A percentile compares a stretch with the other conserved stretches of the same genome.
Conservation (phyloP, 2,888 invertebrate genomes). For the Polia nebulosa region DNA sequence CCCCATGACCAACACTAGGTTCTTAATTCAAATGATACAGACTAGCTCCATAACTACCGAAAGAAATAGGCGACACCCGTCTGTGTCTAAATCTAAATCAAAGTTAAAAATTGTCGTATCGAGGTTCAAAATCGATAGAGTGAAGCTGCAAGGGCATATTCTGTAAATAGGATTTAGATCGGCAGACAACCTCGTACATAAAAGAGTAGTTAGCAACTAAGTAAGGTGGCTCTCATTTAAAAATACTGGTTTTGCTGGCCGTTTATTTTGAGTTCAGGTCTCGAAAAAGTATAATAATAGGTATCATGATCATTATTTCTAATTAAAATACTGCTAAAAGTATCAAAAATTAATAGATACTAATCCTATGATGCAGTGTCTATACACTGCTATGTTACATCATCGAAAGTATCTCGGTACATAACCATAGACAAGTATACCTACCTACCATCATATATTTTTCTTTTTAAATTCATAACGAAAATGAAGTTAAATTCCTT, state of each 20-base stretch:
- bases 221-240: neutral
- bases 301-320: constrained; percentile 7
- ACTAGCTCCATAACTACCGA: neutral
- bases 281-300: neutral
- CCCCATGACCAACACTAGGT: neutral
- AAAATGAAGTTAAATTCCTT: neutral
- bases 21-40: neutral
- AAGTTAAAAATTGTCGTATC: neutral
- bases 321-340: neutral
- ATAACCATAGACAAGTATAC: neutral
- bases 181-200: no score
- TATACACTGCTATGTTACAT: neutral
- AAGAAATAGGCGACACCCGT: neutral
- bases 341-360: neutral
- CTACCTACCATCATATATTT: neutral
- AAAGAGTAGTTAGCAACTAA: neutral
- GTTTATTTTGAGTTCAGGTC: neutral
- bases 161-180: neutral
- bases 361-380: no score
- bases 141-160: no score
- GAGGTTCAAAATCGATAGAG: neutral
- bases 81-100: neutral
- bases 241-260: neutral
- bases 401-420: neutral
- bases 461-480: neutral